phyloP scores from a whole-genome alignment of 1,140 invertebrate genomes.

The Saccostrea glomerata region DNA sequence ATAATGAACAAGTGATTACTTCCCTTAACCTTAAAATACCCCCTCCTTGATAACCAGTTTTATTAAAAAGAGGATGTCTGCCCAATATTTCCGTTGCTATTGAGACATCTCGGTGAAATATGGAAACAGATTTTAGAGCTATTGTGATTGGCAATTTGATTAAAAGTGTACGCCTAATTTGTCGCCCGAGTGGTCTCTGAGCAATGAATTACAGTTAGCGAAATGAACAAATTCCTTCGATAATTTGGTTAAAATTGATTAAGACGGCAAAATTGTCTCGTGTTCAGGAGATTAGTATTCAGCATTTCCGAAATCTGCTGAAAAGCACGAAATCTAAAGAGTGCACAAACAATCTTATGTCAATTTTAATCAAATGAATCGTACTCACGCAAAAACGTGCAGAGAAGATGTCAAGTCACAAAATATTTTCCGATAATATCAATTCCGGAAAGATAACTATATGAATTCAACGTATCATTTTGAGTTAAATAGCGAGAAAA shows the following conservation, averaged over 20 bases:
- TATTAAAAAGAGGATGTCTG: not conserved
- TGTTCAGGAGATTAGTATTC: conserved; percentile 11
- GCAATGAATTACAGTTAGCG: conserved; percentile 19
- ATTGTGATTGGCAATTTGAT: conserved; percentile 38
- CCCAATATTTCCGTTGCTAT: conserved; percentile 11
- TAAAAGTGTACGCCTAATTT: conserved; percentile 38
- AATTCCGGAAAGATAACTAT: not conserved
- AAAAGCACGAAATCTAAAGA: conserved; percentile 28
- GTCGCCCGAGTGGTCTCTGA: conserved; percentile 7
- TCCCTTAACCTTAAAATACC: not conserved
- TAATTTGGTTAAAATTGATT: conserved; percentile 35
- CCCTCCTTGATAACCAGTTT: not conserved
- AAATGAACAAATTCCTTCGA: conserved; percentile 34
- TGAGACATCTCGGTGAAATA: conserved; percentile 12
- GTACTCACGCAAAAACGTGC: conserved; percentile 14
- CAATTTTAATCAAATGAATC: conserved; percentile 31
- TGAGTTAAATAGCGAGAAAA: too few species aligned
- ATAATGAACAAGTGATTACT: not conserved
- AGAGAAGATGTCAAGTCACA: not conserved
- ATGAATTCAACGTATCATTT: too few species aligned
- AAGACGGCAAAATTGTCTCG: conserved; percentile 23
- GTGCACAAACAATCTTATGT: conserved; percentile 16
- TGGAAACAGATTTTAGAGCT: conserved; percentile 31
- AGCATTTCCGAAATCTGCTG: conserved; percentile 27
- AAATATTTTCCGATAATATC: not conserved